A percentile compares a stretch with the other conserved stretches of the same genome.
phyloP scores from a whole-genome alignment of 2,113 vertebrate genomes.

The Chroicocephalus ridibundus region DNA sequence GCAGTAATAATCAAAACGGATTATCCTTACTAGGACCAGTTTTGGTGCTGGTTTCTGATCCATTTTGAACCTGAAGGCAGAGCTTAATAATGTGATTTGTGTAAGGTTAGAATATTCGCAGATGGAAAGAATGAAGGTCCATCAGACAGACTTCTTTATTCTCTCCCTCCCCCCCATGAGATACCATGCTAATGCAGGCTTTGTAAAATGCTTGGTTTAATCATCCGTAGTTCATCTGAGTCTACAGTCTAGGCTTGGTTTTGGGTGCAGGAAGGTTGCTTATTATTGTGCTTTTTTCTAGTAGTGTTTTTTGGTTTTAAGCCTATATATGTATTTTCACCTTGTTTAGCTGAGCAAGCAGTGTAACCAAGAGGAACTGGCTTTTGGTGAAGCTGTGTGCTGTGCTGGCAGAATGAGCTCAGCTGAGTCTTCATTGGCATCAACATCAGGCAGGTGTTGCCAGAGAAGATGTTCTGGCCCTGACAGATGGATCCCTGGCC shows the following conservation, averaged over 20 bases:
- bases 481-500: background rate
- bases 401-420: background rate
- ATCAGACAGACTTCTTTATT: too few relatives aligned
- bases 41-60: background rate
- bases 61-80: background rate
- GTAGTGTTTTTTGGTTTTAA: background rate
- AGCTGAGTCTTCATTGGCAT: background rate
- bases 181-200: background rate
- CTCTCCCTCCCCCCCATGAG: accelerated
- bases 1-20: background rate
- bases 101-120: background rate
- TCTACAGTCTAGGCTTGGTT: background rate
- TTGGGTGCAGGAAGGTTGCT: background rate
- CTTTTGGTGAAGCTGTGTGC: background rate
- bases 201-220: background rate
- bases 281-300: background rate
- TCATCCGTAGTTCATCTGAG: background rate
- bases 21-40: background rate
- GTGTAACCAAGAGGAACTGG: background rate
- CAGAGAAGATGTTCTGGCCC: background rate
- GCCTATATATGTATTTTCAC: background rate
- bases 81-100: background rate
- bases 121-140: background rate
- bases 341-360: background rate
- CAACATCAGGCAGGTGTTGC: background rate